A percentile compares a stretch with the other conserved stretches of the same genome.
These are phyloP conservation scores for Exephanes ischioxanthus DNA, from an alignment of 2,888 invertebrate genomes.

Conservation along the genomic window DNA sequence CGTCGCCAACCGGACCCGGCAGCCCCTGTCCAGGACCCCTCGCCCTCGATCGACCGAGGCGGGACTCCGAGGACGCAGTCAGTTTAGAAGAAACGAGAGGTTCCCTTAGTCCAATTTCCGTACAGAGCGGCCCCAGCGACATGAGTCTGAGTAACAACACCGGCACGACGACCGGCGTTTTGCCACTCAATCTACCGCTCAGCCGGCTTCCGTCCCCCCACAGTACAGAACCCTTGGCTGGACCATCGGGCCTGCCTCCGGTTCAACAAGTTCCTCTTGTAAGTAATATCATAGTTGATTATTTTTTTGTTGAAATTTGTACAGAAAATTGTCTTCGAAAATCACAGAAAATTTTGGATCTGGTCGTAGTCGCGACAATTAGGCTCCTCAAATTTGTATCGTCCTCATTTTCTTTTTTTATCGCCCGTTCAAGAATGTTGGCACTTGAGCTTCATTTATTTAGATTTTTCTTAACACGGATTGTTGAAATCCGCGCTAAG, in stretches of 20 bases:
- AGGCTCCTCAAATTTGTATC: too few relatives aligned
- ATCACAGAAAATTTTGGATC: not conserved
- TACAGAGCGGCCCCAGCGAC: slow-evolving; percentile 86
- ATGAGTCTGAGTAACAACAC: slow-evolving; percentile 86
- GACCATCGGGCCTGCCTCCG: slow-evolving; percentile 94
- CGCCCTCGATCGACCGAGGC: slow-evolving; percentile 81
- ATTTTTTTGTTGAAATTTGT: not conserved
- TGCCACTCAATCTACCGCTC: slow-evolving; percentile 80
- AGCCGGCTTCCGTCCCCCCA: slow-evolving; percentile 88
- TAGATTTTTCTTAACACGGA: not conserved
- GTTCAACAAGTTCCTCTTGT: slow-evolving; percentile 96
- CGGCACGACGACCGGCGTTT: slow-evolving; percentile 84
- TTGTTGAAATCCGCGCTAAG: not conserved
- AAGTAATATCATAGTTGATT: slow-evolving; percentile 82
- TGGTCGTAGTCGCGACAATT: not conserved
- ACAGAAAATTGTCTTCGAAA: too few relatives aligned
- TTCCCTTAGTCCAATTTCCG: slow-evolving; percentile 83
- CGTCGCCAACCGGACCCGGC: slow-evolving; percentile 70
- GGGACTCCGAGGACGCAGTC: slow-evolving; percentile 82
- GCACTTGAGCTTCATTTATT: not conserved
- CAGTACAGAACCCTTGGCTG: slow-evolving; percentile 90
- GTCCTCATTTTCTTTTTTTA: not conserved
- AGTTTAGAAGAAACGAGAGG: slow-evolving; percentile 83
- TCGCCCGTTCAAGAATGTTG: not conserved
- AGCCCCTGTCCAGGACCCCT: slow-evolving; percentile 85